These are phyloP conservation scores for Pipistrellus pygmaeus DNA, from an alignment of 2,797 vertebrate genomes.

Conservation along the genomic window DNA sequence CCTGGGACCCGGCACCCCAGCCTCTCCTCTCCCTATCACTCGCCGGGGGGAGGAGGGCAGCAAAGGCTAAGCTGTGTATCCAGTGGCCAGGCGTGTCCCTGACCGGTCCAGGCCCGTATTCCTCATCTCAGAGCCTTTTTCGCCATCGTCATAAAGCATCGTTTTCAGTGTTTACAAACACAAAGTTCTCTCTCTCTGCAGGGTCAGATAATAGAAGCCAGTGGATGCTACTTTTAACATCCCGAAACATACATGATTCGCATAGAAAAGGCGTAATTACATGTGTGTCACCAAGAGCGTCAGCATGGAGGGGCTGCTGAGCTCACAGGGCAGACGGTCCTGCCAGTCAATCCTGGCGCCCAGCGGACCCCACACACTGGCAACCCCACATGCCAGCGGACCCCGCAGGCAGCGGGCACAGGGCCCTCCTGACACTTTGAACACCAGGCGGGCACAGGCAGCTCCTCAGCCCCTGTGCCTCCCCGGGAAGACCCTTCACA, in stretches of 20 bases:
- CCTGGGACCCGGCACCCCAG: not conserved
- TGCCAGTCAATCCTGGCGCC: accelerated
- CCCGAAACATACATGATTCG: conserved; percentile 80
- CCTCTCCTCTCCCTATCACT: not conserved
- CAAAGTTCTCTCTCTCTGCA: conserved; percentile 76
- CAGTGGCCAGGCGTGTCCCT: not conserved
- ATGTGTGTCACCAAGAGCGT: conserved; percentile 58
- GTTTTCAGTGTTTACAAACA: conserved; percentile 82
- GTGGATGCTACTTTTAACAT: conserved; percentile 86
- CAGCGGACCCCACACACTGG: too few species aligned
- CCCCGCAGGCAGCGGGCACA: too few species aligned
- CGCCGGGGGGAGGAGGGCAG: not conserved
- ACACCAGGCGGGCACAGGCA: not conserved
- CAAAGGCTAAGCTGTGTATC: not conserved
- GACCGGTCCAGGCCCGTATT: not conserved
- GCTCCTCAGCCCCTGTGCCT: not conserved
- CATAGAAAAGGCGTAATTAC: conserved; percentile 75
- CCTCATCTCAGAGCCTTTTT: conserved; percentile 52
- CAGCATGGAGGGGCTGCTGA: conserved; percentile 11
- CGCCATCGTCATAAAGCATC: conserved; percentile 83
- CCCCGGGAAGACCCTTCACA: not conserved
- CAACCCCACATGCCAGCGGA: too few species aligned
- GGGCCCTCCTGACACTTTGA: not conserved
- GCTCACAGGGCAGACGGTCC: not conserved
- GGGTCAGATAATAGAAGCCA: conserved; percentile 83